These are phyloP conservation scores for Tupaia chinensis DNA, from an alignment of 2,113 vertebrate genomes.

Conservation along the genomic window DNA sequence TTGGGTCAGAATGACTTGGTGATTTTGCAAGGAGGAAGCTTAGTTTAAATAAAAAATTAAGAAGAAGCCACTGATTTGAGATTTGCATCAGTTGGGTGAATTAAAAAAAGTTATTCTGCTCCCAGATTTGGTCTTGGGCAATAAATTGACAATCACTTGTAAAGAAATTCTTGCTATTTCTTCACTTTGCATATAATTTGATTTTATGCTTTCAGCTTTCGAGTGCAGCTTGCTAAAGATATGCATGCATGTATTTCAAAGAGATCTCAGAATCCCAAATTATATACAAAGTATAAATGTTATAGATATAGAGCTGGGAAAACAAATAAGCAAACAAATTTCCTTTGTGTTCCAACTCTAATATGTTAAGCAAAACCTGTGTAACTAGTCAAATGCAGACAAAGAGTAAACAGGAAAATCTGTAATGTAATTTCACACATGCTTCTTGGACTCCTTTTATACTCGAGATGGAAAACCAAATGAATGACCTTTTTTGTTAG, in stretches of 20 bases:
- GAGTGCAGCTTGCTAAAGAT: neutral
- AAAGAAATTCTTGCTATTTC: neutral
- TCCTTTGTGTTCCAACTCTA: neutral
- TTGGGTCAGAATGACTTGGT: neutral
- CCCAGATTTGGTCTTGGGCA: neutral
- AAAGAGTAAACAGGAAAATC: neutral
- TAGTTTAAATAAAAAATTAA: neutral
- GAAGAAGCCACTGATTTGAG: neutral
- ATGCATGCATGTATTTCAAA: neutral
- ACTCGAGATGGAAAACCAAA: accelerated
- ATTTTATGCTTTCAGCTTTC: neutral
- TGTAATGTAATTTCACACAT: neutral
- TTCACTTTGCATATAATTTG: conserved; percentile 2
- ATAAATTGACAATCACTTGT: neutral
- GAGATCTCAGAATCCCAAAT: neutral
- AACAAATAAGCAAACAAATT: neutral
- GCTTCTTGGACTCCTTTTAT: no score
- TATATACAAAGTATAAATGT: neutral
- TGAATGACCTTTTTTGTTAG: neutral
- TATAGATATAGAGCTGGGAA: neutral
- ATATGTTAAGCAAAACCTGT: neutral
- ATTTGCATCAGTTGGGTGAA: neutral
- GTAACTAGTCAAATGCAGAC: neutral
- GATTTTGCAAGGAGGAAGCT: neutral
- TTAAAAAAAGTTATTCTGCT: neutral